Base-by-base conservation (phyloP, 2,888 invertebrate species). In the Xestia xanthographa region DNA sequence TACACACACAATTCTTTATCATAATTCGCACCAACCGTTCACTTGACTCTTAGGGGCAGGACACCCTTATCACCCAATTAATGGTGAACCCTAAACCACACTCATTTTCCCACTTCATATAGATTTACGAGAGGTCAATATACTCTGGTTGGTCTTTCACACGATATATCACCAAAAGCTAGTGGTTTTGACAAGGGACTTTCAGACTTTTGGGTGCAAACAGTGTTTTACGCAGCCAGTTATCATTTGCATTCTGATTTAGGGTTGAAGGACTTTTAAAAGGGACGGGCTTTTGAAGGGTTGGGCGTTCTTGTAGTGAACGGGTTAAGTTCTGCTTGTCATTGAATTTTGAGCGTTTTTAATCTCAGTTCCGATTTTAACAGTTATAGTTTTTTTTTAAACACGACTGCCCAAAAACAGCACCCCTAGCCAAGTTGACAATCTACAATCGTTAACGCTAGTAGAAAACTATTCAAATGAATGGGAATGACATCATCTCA, bases 171-270 rank as follows among this genome's bases (percentile, higher is more conserved):
- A 93, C 85, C 67, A 82, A 86, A 91, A 86, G 91, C 89, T 91
- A 90, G 91, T 94, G 93, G 86, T 89, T 88, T 84, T 94, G 94
- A 94, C 94, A 92, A 66, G 91, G 92, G 92, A 79, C 86, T 82
- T 86, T 75, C 80, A 84, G 87, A 90, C 83, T 90, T 87, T 87
- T 77, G 84, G 83, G 78, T 66, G 78, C 77, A 82, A 82, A 85
- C 77, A 83, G 45, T 87, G 87, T 87, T 87, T 85, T 85, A 85
- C 81, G 80, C 77, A 75, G 50, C 58, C 82, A 75, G 84, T 84
- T 83, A 85, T 87, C 77, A 86, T 87, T 87, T 82, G 83, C 88
- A 87, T 83, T 82, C 76, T 83, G 86, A 88, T 88, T 87, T 87
- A 82, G 84, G 14, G 45, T n/a, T 17, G 43, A 6, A 14, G 17